Evolutionary conservation across 1,140 invertebrate genomes (phyloP).

Genomic region (Drosophila auraria): DNA sequence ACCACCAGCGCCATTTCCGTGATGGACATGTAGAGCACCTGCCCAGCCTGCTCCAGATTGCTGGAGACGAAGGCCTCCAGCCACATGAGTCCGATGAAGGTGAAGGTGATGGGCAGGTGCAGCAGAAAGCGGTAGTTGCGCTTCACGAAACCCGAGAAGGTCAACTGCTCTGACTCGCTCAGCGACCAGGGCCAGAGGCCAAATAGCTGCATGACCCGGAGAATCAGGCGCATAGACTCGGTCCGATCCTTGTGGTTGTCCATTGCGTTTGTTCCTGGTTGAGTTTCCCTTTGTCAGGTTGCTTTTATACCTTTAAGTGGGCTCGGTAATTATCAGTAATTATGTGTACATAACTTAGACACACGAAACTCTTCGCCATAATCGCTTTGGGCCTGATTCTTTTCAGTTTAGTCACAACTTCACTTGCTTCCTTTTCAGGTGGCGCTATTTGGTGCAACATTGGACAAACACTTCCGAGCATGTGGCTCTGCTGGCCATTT

Average conservation of each 20-base stretch:
- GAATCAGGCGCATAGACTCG: conserved; percentile 40
- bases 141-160: conserved; percentile 16
- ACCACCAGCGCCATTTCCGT: conserved; percentile 67
- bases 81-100: conserved; percentile 76
- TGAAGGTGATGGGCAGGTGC: conserved; percentile 71
- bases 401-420: background rate
- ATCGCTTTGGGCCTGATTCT: too few relatives aligned
- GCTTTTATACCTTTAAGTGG: conserved; percentile 45
- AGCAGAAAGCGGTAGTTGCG: conserved; percentile 53
- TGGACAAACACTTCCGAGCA: conserved; percentile 78
- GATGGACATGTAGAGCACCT: conserved; percentile 77
- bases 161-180: background rate
- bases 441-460: conserved; percentile 62
- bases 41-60: conserved; percentile 66
- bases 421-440: conserved; percentile 42
- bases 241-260: conserved; percentile 42
- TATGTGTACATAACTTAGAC: conserved; percentile 51
- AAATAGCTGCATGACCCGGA: conserved; percentile 57
- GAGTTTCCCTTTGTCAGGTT: background rate
- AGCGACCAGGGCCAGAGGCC: conserved; percentile 71
- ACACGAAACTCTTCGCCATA: conserved; percentile 21
- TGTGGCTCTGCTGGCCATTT: conserved; percentile 67
- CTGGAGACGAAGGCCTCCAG: conserved; percentile 63
- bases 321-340: conserved; percentile 57
- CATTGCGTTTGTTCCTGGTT: conserved; percentile 38